Evolutionary conservation across 2,888 invertebrate species (phyloP), one percentile per base, ranked within the genome.

Genomic region (Acleris laterana): DNA sequence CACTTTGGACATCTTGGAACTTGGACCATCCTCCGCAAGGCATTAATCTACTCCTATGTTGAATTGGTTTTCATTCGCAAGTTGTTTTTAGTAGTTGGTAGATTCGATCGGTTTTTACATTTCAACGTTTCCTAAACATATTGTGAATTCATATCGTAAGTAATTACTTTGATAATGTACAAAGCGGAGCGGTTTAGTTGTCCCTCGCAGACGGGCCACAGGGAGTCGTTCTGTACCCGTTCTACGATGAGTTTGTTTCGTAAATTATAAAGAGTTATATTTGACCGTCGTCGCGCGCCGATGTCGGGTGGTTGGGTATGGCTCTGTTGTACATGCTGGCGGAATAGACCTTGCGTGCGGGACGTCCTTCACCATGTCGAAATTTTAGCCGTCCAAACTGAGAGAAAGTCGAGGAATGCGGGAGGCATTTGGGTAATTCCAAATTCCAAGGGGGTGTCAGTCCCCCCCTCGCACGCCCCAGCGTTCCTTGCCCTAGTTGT

Each of bases 91-190:
- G n/a, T 50, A 28, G 17, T 44, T 44, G 19, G 46, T 53, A 42
- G 32, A 38, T 38, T 38, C 70, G 60, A 68, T 71, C 72, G 42
- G 42, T 64, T 60, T 61, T 32, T 9, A 78, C 77, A 79, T 80
- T 69, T 77, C 75, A 74, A 77, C 22, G 64, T 72, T 76, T 70
- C 75, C 76, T 71, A 82, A 77, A 84, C 84, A 86, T 88, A 85
- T 87, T 86, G 76, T 80, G 70, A 77, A 80, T 77, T 78, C 85
- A 86, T 87, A 87, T 87, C 89, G 81, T 82, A 68, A 70, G 69
- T 67, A 62, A 56, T 68, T 52, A 59, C 25, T 63, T 68, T 58
- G 38, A 25, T 38, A 50, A 63, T 59, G 67, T 68, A 53, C 67
- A 68, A 68, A 67, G 51, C 13, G 5, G 13, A 38, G 13, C 0